Conservation (phyloP, 1,140 invertebrate species). For the Procambarus virginalis region DNA sequence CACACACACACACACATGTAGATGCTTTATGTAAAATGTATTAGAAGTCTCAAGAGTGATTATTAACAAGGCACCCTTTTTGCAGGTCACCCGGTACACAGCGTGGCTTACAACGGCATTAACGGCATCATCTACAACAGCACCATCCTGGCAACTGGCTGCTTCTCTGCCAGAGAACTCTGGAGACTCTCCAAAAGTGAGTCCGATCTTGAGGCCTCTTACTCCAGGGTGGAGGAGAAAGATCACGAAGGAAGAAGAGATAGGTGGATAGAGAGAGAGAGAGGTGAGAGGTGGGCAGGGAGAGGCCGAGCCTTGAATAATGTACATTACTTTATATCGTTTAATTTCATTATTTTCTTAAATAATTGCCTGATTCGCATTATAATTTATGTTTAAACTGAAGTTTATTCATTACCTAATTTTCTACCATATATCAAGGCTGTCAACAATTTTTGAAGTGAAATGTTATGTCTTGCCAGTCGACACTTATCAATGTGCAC, state of each 20-base stretch:
- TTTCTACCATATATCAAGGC: not conserved
- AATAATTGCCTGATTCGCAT: not conserved
- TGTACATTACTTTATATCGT: too few relatives aligned
- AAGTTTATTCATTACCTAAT: not conserved
- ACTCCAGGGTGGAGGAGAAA: constrained; percentile 24
- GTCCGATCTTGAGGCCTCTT: constrained; percentile 59
- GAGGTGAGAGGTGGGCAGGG: constrained; percentile 6
- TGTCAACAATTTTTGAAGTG: not conserved
- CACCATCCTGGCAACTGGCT: constrained; percentile 97
- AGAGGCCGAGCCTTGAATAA: not conserved
- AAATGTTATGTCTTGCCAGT: not conserved
- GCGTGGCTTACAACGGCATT: constrained; percentile 93
- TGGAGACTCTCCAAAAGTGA: constrained; percentile 97
- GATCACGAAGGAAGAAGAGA: constrained; percentile 15
- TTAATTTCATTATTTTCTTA: too few relatives aligned
- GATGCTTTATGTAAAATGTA: not conserved
- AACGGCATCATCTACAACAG: constrained; percentile 98
- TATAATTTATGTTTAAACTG: not conserved
- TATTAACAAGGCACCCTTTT: not conserved
- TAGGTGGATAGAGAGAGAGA: constrained; percentile 17
- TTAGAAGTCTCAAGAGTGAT: not conserved
- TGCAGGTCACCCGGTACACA: constrained; percentile 80
- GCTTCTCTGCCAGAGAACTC: constrained; percentile 98
- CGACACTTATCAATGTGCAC: not conserved
- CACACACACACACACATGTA: too few relatives aligned